These are phyloP conservation scores for Bovichtus diacanthus DNA, from an alignment of 2,797 vertebrate species.

Conservation along the genomic window DNA sequence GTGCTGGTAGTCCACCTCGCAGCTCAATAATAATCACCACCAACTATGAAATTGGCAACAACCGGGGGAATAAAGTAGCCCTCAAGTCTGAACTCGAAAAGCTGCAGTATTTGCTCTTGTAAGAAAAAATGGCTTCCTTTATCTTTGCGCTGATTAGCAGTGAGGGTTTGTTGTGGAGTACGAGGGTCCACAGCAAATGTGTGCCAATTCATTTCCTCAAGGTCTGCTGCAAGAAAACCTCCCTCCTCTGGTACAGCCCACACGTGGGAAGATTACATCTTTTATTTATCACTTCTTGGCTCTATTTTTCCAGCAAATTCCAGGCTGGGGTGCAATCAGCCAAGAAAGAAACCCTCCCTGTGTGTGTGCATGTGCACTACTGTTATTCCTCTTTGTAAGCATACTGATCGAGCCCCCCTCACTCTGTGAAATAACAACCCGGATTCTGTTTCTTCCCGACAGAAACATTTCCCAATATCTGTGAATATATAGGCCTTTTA, in stretches of 20 bases:
- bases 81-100: slow-evolving; percentile 16
- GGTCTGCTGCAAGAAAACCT: slow-evolving; percentile 64
- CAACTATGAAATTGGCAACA: slow-evolving; percentile 12
- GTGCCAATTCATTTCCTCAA: slow-evolving; percentile 74
- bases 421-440: slow-evolving; percentile 60
- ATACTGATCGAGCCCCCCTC: slow-evolving; percentile 35
- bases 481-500: slow-evolving; percentile 43
- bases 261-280: slow-evolving; percentile 90
- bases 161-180: slow-evolving; percentile 52
- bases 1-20: neutral
- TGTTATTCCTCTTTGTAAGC: slow-evolving; percentile 60
- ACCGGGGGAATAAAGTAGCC: slow-evolving; percentile 15
- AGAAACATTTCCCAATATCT: slow-evolving; percentile 72
- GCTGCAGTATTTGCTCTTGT: slow-evolving; percentile 26
- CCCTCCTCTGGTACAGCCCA: slow-evolving; percentile 64
- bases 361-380: slow-evolving; percentile 61
- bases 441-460: slow-evolving; percentile 79
- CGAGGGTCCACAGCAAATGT: slow-evolving; percentile 39
- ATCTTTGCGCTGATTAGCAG: slow-evolving; percentile 58
- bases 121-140: slow-evolving; percentile 39
- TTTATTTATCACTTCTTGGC: slow-evolving; percentile 96
- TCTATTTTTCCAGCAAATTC: slow-evolving; percentile 96
- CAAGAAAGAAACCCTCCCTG: slow-evolving; percentile 91
- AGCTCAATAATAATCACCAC: slow-evolving; percentile 21
- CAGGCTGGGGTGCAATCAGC: slow-evolving; percentile 92